Percentiles rank a stretch among this genome's conserved stretches.
Evolutionary conservation across 2,888 invertebrate species (phyloP).

Genomic region (Cephalotes varians): DNA sequence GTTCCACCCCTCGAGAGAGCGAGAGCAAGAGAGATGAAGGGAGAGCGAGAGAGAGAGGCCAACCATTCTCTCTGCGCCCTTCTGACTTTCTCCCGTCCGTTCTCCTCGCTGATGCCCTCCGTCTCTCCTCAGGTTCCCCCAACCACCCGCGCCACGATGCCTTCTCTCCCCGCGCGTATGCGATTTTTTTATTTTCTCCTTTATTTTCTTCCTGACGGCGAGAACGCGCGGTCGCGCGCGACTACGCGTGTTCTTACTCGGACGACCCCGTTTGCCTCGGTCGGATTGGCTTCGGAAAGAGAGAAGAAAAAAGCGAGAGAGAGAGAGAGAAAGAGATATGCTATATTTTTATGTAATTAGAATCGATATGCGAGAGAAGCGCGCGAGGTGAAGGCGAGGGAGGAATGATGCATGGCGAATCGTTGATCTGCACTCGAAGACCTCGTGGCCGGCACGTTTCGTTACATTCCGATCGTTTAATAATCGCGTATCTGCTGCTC

Average conservation of each 20-base stretch:
- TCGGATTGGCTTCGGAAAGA: constrained; percentile 4
- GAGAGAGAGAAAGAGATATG: not conserved
- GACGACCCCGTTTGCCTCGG: constrained; percentile 32
- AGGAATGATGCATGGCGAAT: constrained; percentile 37
- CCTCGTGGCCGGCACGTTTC: constrained; percentile 47
- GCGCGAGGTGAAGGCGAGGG: constrained; percentile 3
- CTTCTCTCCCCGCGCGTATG: constrained; percentile 19
- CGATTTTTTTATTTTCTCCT: constrained; percentile 58
- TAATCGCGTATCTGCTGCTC: constrained; percentile 47
- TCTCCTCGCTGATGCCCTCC: constrained; percentile 58
- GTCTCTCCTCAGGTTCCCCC: constrained; percentile 44
- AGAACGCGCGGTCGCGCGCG: constrained; percentile 30
- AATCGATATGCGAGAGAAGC: constrained; percentile 31
- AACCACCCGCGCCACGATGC: constrained; percentile 3
- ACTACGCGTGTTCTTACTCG: constrained; percentile 50
- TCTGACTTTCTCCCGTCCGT: constrained; percentile 69
- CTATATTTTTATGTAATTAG: constrained; percentile 49
- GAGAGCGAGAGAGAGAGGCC: constrained; percentile 36
- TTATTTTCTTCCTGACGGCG: constrained; percentile 40
- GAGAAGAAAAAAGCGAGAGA: not conserved
- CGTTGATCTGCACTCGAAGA: constrained; percentile 54
- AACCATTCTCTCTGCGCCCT: constrained; percentile 73
- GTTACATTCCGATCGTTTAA: constrained; percentile 53
- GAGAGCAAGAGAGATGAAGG: constrained; percentile 1
- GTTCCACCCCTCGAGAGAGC: constrained; percentile 72